Evolutionary conservation across 2,113 vertebrate genomes (phyloP), one percentile per base, ranked within the genome.

Genomic region (Oncorhynchus kisutch): DNA sequence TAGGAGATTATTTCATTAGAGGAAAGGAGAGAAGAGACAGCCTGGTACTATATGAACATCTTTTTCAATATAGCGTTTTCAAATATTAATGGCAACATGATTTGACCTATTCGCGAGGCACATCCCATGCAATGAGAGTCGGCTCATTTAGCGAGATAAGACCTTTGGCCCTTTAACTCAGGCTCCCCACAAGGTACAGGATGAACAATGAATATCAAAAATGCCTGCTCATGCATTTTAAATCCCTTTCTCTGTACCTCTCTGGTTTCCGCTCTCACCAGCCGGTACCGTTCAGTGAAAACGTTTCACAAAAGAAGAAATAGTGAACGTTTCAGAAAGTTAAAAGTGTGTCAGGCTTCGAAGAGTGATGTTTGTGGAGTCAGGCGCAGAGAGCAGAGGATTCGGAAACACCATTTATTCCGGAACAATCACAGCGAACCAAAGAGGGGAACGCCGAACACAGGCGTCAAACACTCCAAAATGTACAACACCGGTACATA

Each of bases 71-170:
- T 94, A 92, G 91, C 84, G 82, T 92, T 84, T 90, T 95, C 91
- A 95, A 95, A 95, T 95, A 95, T 96, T 95, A 94, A 96, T 93
- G 89, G 90, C 81, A 90, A 74, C 88, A 90, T 91, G 87, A 96
- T 94, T 94, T 95, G 94, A 94, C 93, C 94, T 94, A 90, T 91
- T 85, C 80, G 77, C 71, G 74, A 84, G 83, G 85, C 71, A 78
- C 62, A 49, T 76, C 66, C 39, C 73, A 51, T 78, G 78, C 75
- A 72, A 81, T 84, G 84, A 83, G 66, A 71, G 84, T 81, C 54
- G 25, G 70, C 60, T 71, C 78, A 76, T 84, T 89, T 75, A 71
- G 51, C 77, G 65, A 81, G 85, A 81, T 48, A 34, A 79, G 73
- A 85, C 83, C 83, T 86, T 85, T 86, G 70, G 73, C 80, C 76